These are phyloP conservation scores for Phallusia fumigata DNA, from an alignment of 23 tunicate genomes.

Conservation along the genomic window DNA sequence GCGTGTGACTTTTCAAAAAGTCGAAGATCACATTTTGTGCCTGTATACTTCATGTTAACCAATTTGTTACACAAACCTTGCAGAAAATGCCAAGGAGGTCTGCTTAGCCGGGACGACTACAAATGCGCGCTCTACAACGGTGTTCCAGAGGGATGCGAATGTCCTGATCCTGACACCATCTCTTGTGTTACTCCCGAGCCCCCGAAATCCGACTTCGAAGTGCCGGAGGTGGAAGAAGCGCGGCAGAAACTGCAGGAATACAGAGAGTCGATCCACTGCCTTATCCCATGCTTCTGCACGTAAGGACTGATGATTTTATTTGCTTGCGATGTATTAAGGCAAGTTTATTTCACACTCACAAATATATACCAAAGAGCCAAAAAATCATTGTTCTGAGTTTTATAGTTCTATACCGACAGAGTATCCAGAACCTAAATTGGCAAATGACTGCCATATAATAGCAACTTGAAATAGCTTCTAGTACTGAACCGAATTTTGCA, in stretches of 20 bases:
- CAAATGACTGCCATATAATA: too few relatives aligned
- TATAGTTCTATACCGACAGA: too few relatives aligned
- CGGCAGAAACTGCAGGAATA: background rate
- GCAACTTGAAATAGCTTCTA: too few relatives aligned
- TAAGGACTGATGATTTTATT: background rate
- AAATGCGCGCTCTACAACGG: constrained; percentile 26
- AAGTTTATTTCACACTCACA: too few relatives aligned
- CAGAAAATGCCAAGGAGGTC: constrained; percentile 34
- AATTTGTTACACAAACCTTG: too few relatives aligned
- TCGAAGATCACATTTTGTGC: too few relatives aligned
- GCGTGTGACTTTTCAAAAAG: too few relatives aligned
- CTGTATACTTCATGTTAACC: background rate
- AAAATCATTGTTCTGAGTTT: too few relatives aligned
- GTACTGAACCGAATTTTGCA: too few relatives aligned
- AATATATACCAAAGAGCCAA: too few relatives aligned
- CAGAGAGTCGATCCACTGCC: constrained; percentile 22
- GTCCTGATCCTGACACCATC: constrained; percentile 25
- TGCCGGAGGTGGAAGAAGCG: constrained; percentile 8
- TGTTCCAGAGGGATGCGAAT: constrained; percentile 27
- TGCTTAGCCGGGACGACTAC: background rate
- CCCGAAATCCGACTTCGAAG: background rate
- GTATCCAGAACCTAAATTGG: too few relatives aligned
- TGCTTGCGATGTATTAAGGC: too few relatives aligned
- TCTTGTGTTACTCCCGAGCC: constrained; percentile 13
- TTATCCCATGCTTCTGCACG: constrained; percentile 41